Conservation (phyloP, 2,113 vertebrate species). For the Carlito syrichta region DNA sequence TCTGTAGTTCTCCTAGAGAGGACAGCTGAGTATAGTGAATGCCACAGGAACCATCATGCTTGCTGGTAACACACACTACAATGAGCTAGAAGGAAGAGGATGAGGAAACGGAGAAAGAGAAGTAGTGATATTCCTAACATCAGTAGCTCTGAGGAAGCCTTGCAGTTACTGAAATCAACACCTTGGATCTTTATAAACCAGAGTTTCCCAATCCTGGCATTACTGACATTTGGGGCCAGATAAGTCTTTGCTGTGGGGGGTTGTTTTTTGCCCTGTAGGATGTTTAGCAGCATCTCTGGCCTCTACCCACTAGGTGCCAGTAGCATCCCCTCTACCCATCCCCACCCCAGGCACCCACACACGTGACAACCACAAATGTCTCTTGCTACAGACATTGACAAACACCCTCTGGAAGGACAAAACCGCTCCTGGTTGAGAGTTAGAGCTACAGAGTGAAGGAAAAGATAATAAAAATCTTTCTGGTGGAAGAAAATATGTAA, state of each 20-base stretch:
- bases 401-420: background rate
- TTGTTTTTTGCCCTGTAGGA: background rate
- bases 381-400: background rate
- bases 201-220: background rate
- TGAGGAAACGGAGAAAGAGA: background rate
- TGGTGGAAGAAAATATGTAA: background rate
- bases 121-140: background rate
- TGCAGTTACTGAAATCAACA: background rate
- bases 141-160: background rate
- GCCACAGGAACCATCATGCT: background rate
- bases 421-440: background rate
- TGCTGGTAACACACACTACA: background rate
- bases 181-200: background rate
- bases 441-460: background rate
- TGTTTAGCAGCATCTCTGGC: background rate
- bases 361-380: background rate
- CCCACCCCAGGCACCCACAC: too few relatives aligned
- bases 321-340: background rate
- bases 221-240: background rate
- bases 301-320: background rate
- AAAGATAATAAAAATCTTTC: background rate
- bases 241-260: background rate
- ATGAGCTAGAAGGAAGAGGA: background rate
- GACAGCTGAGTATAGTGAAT: background rate
- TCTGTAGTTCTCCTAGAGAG: background rate